A percentile compares a stretch with the other conserved stretches of the same genome.
Conservation (phyloP, 2,797 vertebrate genomes). For the Acanthurus leucopareius region DNA sequence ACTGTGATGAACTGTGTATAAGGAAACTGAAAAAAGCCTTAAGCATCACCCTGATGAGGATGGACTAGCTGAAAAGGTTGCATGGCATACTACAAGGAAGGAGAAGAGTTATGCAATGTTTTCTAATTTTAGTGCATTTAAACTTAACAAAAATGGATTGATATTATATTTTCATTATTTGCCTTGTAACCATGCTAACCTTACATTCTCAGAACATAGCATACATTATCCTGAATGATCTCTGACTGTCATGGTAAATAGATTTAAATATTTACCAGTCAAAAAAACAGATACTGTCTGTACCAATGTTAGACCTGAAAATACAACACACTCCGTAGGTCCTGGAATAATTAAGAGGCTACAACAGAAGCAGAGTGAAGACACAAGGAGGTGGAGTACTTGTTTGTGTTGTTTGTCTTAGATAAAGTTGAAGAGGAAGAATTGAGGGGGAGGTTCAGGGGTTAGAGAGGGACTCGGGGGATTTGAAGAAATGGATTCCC, state of each 20-base stretch:
- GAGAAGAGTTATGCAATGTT: no score
- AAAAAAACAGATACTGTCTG: background rate
- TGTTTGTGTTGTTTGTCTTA: slow-evolving; percentile 41
- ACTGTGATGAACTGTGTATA: no score
- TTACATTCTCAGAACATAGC: background rate
- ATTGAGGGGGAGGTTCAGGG: slow-evolving; percentile 7
- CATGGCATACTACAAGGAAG: no score
- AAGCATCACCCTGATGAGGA: no score
- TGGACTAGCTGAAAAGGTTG: no score
- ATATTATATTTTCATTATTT: no score
- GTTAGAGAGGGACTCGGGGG: slow-evolving; percentile 14
- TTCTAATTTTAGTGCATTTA: no score
- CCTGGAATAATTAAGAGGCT: background rate
- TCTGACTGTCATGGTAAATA: background rate
- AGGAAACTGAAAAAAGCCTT: no score
- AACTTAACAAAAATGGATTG: no score
- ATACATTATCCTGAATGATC: background rate
- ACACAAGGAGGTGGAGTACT: background rate
- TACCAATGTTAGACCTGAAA: background rate
- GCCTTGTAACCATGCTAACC: background rate
- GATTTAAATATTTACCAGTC: background rate
- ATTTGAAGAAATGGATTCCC: slow-evolving; percentile 33
- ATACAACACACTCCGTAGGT: background rate
- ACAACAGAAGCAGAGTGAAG: background rate
- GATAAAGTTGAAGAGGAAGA: slow-evolving; percentile 27